A percentile compares a stretch with the other conserved stretches of the same genome.
Conservation (phyloP, 2,113 vertebrate species). For the Albula glossodonta region DNA sequence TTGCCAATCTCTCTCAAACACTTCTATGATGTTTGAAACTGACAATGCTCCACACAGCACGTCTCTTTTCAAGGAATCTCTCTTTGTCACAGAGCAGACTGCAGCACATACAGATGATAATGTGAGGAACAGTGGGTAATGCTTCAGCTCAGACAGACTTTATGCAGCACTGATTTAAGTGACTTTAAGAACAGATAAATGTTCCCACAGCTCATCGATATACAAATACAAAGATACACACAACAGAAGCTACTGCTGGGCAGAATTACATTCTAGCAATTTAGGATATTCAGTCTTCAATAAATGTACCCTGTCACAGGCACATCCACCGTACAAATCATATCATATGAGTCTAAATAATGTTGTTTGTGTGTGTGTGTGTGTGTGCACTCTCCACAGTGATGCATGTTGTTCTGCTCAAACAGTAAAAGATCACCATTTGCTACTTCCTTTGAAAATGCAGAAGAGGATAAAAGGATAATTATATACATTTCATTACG, state of each 20-base stretch:
- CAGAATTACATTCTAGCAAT: neutral
- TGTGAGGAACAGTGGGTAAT: neutral
- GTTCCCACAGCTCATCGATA: neutral
- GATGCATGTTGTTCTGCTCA: no score
- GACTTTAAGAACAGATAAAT: neutral
- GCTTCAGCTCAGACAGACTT: neutral
- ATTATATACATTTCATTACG: no score
- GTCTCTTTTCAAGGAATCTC: neutral
- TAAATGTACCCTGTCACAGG: no score
- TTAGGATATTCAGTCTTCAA: neutral
- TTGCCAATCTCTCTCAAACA: neutral
- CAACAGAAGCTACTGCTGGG: neutral
- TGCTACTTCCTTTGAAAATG: no score
- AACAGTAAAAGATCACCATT: no score
- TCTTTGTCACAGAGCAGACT: neutral
- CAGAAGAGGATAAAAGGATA: no score
- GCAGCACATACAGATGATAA: slow-evolving; percentile 4
- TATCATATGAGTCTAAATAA: neutral
- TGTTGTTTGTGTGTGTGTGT: no score
- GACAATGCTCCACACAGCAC: neutral
- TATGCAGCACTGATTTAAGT: neutral
- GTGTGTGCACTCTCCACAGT: no score
- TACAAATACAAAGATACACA: neutral
- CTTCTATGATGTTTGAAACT: neutral
- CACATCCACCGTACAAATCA: neutral